Evolutionary conservation across 2,888 invertebrate genomes (phyloP), one percentile per base, ranked within the genome.

Genomic region (Cosmorhoe ocellata): DNA sequence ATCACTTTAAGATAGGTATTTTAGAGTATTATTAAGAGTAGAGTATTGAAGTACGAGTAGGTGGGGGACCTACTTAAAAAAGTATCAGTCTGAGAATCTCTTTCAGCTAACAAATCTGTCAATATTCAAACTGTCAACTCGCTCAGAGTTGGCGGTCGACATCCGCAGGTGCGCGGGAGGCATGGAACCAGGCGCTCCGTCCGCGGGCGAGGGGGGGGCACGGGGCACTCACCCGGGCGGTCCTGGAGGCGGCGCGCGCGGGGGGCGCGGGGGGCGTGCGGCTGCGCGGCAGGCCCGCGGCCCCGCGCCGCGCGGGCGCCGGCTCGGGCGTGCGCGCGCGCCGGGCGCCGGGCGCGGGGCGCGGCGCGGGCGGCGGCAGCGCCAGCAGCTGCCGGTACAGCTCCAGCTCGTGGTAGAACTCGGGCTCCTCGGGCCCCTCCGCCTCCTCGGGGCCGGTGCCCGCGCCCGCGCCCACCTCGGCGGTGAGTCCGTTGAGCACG

Each of bases 401-500:
- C 67, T 85, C 84, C 58, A 85, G 70, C 69, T 42, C 85, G 76
- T 85, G 85, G 71, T 85, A 85, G 75, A 81, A 84, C 65, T 76
- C 78, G 32, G 61, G 61, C 30, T 66, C 69, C 63, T 48, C 57
- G 30, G 45, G 47, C 9, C 27, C 55, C 77, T 66, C 5, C 63
- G 68, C 40, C 55, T 63, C 47, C 38, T 59, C 42, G 22, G 48
- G 36, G 46, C 28, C 31, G 26, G 32, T 36, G 36, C 39, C 33
- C 56, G 38, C 52, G 48, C 34, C 69, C 44, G 67, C 74, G 55
- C 73, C 64, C 65, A 81, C 83, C 73, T 87, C 85, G 61, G 87
- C 87, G 67, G 87, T 87, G 47, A 87, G 76, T 37, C 87, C 88
- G 73, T 89, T 88, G 44, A 89, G 79, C 66, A 87, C 88, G 59